Base-by-base conservation (phyloP, 2,797 vertebrate species). In the Sebastes iracundus region DNA sequence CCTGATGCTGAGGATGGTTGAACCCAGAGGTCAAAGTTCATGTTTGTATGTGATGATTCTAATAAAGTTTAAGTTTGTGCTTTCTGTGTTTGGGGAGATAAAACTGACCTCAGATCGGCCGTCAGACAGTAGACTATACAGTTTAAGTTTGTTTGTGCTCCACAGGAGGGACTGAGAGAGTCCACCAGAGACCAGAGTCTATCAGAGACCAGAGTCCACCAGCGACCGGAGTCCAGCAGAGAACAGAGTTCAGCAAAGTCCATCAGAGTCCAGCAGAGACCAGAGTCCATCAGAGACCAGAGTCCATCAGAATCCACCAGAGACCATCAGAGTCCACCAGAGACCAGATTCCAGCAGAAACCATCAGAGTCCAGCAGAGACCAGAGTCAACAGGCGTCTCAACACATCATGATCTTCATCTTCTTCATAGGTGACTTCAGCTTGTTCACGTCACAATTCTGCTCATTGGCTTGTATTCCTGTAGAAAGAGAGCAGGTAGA, bases 341-440 rank as follows among this genome's bases (percentile, higher is more conserved):
- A 33, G 7, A 30, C 7, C 32, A 33, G 32, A 33, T 1, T 33
- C 9, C 9, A 33, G 8, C 32, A 33, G 8, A 10, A 2, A 10
- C 32, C 32, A 30, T 30, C 30, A 33, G 32, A 33, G 12, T 38
- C 35, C 35, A 38, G 5, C 35, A 38, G 35, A 38, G 49, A 55
- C 52, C 23, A 28, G 56, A 59, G 56, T 59, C 55, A n/a, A 49
- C 23, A 59, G 68, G 30, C 7, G 6, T 53, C 59, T 42, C 33
- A 56, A 5, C 46, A 28, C 72, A 88, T 28, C 38, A 91, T 91
- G 89, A 83, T 84, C 67, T 16, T 86, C 61, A 14, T 87, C 33
- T 27, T 87, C 12, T 58, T 91, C 38, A 67, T 85, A 3, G 22
- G 91, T 92, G 38, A 92, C 22, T 38, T 23, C 20, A 10, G 16